Evolutionary conservation across 1,140 invertebrate species (phyloP), one percentile per base, ranked within the genome.

Genomic region (Drosophila repleta): DNA sequence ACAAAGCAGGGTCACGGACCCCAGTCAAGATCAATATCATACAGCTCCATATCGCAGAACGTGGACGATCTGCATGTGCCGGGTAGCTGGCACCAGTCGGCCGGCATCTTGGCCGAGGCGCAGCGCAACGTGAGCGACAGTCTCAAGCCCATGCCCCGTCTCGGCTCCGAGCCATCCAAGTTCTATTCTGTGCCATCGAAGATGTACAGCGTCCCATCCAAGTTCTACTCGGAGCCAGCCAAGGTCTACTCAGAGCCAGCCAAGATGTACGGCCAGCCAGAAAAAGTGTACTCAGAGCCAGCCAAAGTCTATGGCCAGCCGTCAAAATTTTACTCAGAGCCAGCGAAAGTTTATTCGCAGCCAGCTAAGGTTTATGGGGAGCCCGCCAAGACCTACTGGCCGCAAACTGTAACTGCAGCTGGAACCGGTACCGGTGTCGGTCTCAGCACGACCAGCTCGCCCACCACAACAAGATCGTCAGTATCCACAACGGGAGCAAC

Each of bases 281-380:
- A 94, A 1, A 94, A 94, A 81, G 89, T 94, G n/a, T 95, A 95
- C 55, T 93, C 93, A 5, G 93, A 94, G 79, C 94, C 94, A 0
- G 92, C 94, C 0, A 95, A 95, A 79, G 92, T 95, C 1, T 96
- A 96, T 68, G 93, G 93, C 3, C 93, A 94, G 70, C 93, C 94
- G 0, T 94, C 93, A n/a, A 93, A 93, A 57, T 90, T 93, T 17
- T 93, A 93, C 66, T 92, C 90, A 13, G 93, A 94, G 65, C 94
- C 94, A 4, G 93, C 93, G 18, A 93, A 93, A 67, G 90, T 93
- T 4, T 93, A 93, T 64, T 92, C 87, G 5, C 88, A 92, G 70
- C 92, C 93, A 0, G 92, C 93, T 0, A 92, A 93, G 67, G 92
- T 94, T 17, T 94, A 94, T 68, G 87, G 92, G 1, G 92, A 93